Percentiles rank a stretch among this genome's conserved stretches.
Conservation (phyloP, 2,113 vertebrate genomes). For the Lipophrys pholis region DNA sequence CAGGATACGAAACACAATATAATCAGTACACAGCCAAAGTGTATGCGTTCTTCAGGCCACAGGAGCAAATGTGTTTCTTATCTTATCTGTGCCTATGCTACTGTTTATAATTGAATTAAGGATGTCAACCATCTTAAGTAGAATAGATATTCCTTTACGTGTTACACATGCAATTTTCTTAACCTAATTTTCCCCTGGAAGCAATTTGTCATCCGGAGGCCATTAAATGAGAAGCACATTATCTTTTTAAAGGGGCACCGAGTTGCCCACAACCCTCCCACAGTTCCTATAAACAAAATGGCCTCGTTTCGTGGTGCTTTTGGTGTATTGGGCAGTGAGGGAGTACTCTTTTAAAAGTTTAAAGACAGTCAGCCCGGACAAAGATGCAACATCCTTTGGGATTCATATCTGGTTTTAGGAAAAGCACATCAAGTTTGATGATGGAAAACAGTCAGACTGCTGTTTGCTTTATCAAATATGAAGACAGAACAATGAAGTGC, state of each 20-base stretch:
- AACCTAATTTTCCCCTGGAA: conserved; percentile 79
- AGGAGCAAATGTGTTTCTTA: conserved; percentile 12
- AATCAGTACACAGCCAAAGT: neutral
- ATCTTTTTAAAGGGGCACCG: conserved; percentile 85
- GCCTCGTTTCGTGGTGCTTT: conserved; percentile 79
- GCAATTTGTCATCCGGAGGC: conserved; percentile 86
- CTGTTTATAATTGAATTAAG: conserved; percentile 65
- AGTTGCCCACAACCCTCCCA: conserved; percentile 82
- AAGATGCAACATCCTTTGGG: conserved; percentile 13
- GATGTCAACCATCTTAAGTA: conserved; percentile 70
- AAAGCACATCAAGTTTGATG: conserved; percentile 28
- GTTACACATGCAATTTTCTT: conserved; percentile 79
- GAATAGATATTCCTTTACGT: conserved; percentile 72
- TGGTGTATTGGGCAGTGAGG: conserved; percentile 67
- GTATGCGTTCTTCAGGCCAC: conserved; percentile 5
- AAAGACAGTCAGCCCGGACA: conserved; percentile 43
- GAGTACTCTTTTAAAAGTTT: conserved; percentile 70
- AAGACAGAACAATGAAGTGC: neutral
- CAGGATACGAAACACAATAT: neutral
- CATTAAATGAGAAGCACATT: conserved; percentile 85
- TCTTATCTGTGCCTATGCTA: conserved; percentile 27
- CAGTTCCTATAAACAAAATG: conserved; percentile 84
- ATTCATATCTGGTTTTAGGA: conserved; percentile 28
- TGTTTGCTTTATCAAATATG: conserved; percentile 28
- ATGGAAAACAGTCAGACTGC: conserved; percentile 6